phyloP scores from a whole-genome alignment of 2,888 invertebrate species.

The Lordiphosa fenestrarum region DNA sequence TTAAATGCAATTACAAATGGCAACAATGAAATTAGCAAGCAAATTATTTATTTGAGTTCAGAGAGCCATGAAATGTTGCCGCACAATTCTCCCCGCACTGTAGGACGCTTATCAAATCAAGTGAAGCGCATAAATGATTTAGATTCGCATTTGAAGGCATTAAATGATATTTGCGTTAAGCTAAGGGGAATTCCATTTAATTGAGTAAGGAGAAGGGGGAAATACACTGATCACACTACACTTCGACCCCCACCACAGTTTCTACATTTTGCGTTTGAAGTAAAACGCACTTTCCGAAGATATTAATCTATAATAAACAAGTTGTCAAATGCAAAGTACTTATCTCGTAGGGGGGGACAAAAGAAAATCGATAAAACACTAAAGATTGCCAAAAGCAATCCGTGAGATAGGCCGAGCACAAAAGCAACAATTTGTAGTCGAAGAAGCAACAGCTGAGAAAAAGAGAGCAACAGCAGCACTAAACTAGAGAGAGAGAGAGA shows the following conservation, averaged over 20 bases:
- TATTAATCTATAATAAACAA: too few relatives aligned
- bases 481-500: too few relatives aligned
- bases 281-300: too few relatives aligned
- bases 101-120: slow-evolving; percentile 15
- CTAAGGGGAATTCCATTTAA: too few relatives aligned
- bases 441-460: slow-evolving; percentile 31
- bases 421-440: slow-evolving; percentile 17
- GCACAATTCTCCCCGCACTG: background rate
- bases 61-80: slow-evolving; percentile 1
- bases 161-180: too few relatives aligned
- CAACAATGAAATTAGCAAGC: slow-evolving; percentile 41
- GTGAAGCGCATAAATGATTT: slow-evolving; percentile 32
- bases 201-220: too few relatives aligned
- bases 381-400: slow-evolving; percentile 65
- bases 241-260: too few relatives aligned
- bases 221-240: too few relatives aligned
- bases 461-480: slow-evolving; percentile 1
- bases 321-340: too few relatives aligned
- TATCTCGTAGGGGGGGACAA: slow-evolving; percentile 32
- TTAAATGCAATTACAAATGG: slow-evolving; percentile 30
- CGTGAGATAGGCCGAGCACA: slow-evolving; percentile 6
- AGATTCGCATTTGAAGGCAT: slow-evolving; percentile 2
- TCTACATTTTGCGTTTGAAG: too few relatives aligned
- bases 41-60: slow-evolving; percentile 36
- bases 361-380: slow-evolving; percentile 72